These are phyloP conservation scores for Manis pentadactyla DNA, from an alignment of 2,797 vertebrate genomes.

Conservation along the genomic window DNA sequence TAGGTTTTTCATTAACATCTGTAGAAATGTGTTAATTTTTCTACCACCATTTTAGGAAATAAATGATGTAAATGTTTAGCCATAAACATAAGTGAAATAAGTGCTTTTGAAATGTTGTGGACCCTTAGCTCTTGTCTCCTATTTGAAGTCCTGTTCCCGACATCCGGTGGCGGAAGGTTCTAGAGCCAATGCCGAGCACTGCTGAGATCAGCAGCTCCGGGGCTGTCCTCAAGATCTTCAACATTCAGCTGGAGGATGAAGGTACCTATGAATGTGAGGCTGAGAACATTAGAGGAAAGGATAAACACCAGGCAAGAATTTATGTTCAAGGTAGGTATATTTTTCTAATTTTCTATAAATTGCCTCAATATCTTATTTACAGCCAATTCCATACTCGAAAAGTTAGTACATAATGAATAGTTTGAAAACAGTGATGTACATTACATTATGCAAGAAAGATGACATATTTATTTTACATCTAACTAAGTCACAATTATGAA, in stretches of 20 bases:
- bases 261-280: conserved; percentile 95
- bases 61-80: neutral
- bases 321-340: conserved; percentile 93
- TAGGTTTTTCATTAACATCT: conserved; percentile 46
- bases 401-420: neutral
- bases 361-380: neutral
- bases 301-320: conserved; percentile 91
- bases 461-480: neutral
- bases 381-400: neutral
- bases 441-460: neutral
- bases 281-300: conserved; percentile 94
- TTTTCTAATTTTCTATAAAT: conserved; percentile 10
- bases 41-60: conserved; percentile 22
- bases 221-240: conserved; percentile 93
- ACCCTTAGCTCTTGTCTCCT: conserved; percentile 69
- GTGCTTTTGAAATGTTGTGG: conserved; percentile 55
- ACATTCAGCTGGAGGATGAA: conserved; percentile 94
- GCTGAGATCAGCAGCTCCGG: conserved; percentile 93
- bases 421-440: neutral
- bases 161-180: conserved; percentile 94
- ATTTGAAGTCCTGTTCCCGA: conserved; percentile 94
- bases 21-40: conserved; percentile 57
- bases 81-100: neutral
- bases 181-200: conserved; percentile 90
- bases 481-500: neutral